phyloP scores from a whole-genome alignment of 1,140 invertebrate species.

The Drosophila triauraria region DNA sequence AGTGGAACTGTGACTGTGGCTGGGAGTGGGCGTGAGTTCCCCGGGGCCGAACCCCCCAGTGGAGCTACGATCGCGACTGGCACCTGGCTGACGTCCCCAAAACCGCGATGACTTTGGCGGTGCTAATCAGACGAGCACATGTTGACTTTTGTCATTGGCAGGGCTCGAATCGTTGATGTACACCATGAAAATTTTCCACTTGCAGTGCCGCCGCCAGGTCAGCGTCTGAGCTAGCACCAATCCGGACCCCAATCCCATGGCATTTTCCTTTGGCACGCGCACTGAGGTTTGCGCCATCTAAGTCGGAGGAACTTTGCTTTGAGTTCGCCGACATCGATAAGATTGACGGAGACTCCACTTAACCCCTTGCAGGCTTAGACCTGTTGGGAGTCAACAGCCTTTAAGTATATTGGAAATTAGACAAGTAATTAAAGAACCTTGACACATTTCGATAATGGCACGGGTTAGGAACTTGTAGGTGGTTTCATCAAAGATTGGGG shows the following conservation, averaged over 20 bases:
- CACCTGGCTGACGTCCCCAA: slow-evolving; percentile 44
- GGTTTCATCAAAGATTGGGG: not conserved
- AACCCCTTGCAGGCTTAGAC: slow-evolving; percentile 18
- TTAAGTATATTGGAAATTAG: slow-evolving; percentile 4
- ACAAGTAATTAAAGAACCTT: not conserved
- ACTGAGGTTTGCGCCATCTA: not conserved
- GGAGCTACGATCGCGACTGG: slow-evolving; percentile 19
- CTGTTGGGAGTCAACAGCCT: slow-evolving; percentile 8
- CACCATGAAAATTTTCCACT: slow-evolving; percentile 78
- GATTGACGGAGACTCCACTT: slow-evolving; percentile 17
- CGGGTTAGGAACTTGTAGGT: not conserved
- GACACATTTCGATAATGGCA: slow-evolving; percentile 1
- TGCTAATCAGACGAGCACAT: slow-evolving; percentile 71
- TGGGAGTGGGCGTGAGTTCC: slow-evolving; percentile 48
- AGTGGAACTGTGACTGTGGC: slow-evolving; percentile 25
- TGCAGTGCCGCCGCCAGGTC: slow-evolving; percentile 27
- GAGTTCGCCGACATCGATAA: slow-evolving; percentile 34
- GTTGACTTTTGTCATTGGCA: slow-evolving; percentile 71
- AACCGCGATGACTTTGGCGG: slow-evolving; percentile 56
- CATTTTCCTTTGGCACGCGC: slow-evolving; percentile 62
- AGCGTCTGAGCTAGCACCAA: not conserved
- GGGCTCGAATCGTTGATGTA: slow-evolving; percentile 66
- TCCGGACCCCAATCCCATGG: slow-evolving; percentile 14
- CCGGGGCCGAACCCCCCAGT: slow-evolving; percentile 21
- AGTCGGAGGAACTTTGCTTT: slow-evolving; percentile 13